These are phyloP conservation scores for Lepus europaeus DNA, from an alignment of 2,113 vertebrate species.

Conservation along the genomic window DNA sequence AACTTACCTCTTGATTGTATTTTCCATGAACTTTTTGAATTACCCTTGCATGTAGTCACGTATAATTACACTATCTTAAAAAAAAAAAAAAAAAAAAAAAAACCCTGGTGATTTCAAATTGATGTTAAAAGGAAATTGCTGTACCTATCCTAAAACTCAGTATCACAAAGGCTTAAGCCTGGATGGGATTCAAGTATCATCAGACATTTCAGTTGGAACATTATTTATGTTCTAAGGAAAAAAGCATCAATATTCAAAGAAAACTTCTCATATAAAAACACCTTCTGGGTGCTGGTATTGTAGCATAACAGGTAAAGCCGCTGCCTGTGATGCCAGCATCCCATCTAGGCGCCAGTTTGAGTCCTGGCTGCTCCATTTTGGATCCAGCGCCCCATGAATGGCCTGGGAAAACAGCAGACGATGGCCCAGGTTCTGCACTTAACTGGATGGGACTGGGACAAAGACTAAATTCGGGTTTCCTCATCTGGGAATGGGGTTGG, in stretches of 20 bases:
- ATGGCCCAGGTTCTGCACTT: background rate
- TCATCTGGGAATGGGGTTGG: background rate
- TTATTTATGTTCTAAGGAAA: background rate
- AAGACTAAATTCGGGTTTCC: background rate
- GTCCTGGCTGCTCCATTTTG: no score
- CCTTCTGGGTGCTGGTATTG: background rate
- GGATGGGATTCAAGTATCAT: background rate
- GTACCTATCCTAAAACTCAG: constrained; percentile 24
- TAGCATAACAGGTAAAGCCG: no score
- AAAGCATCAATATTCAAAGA: background rate
- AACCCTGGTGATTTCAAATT: constrained; percentile 26
- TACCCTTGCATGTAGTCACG: background rate
- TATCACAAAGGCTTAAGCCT: background rate
- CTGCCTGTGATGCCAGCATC: no score
- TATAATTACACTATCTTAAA: background rate
- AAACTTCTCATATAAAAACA: constrained; percentile 13
- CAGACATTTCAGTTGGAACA: constrained; percentile 32
- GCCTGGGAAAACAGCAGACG: no score
- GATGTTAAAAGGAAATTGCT: constrained; percentile 43
- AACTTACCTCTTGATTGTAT: no score
- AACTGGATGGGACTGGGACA: background rate
- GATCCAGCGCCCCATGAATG: no score
- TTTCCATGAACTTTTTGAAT: no score
- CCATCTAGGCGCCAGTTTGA: no score
- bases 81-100: constrained; percentile 40